A percentile compares a stretch with the other conserved stretches of the same genome.
Conservation (phyloP, 2,888 invertebrate genomes). For the Tiphia femorata region DNA sequence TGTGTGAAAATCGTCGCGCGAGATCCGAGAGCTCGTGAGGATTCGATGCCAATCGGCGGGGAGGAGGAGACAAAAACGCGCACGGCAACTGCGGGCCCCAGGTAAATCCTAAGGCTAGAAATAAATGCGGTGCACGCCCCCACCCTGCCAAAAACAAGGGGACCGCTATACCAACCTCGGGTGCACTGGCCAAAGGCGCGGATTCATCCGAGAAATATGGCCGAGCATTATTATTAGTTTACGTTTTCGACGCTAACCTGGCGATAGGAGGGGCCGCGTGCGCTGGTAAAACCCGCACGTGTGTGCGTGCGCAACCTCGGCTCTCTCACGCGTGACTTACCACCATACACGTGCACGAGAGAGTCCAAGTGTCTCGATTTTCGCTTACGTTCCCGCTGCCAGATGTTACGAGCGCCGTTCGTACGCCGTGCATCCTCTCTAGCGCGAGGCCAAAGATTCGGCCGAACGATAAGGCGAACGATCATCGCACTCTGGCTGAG, state of each 20-base stretch:
- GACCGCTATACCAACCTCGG: conserved; percentile 45
- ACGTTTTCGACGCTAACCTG: conserved; percentile 38
- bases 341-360: conserved; percentile 1
- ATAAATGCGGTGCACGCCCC: conserved; percentile 45
- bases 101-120: conserved; percentile 49
- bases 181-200: conserved; percentile 45
- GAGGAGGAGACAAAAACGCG: no score
- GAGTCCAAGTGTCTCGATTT: background rate
- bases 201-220: conserved; percentile 52
- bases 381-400: conserved; percentile 9
- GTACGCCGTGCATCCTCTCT: conserved; percentile 16
- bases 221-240: conserved; percentile 58
- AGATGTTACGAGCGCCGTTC: conserved; percentile 25
- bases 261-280: no score
- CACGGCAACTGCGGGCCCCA: conserved; percentile 35
- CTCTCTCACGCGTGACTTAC: conserved; percentile 10
- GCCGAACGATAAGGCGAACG: conserved; percentile 23
- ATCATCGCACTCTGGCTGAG: conserved; percentile 22
- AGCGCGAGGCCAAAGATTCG: conserved; percentile 24
- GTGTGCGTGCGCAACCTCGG: conserved; percentile 14
- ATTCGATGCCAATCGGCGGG: conserved; percentile 12
- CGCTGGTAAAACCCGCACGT: conserved; percentile 15
- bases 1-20: conserved; percentile 32
- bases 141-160: conserved; percentile 42
- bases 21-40: background rate